Percentiles rank a stretch among this genome's conserved stretches.
Evolutionary conservation across 1,140 invertebrate species (phyloP).

Genomic region (Leptopilina clavipes): DNA sequence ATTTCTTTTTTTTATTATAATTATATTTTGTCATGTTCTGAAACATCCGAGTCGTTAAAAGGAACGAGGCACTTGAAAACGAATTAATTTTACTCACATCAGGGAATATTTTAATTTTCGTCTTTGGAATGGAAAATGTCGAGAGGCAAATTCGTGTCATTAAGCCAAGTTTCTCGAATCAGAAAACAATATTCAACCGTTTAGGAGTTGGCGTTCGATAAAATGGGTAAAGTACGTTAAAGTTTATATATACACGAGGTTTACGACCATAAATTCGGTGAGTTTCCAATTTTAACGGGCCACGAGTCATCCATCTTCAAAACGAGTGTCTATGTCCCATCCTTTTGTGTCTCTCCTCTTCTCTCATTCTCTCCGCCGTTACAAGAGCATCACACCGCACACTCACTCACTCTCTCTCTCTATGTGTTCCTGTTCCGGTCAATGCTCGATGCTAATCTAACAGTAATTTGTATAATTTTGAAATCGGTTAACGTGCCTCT

Average conservation of each 20-base stretch:
- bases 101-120: background rate
- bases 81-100: background rate
- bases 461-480: constrained; percentile 64
- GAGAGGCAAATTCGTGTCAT: background rate
- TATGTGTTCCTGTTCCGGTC: constrained; percentile 34
- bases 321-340: constrained; percentile 44
- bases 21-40: no score
- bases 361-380: constrained; percentile 37
- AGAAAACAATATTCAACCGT: constrained; percentile 23
- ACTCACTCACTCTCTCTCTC: constrained; percentile 17
- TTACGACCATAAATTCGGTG: constrained; percentile 58
- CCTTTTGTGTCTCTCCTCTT: constrained; percentile 23
- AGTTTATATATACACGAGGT: constrained; percentile 38
- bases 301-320: constrained; percentile 56
- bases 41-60: no score
- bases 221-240: background rate
- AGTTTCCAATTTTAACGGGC: constrained; percentile 62
- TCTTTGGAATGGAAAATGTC: background rate
- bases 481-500: constrained; percentile 54
- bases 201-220: background rate
- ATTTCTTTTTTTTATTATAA: no score
- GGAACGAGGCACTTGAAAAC: no score
- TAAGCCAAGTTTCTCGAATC: background rate
- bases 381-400: no score
- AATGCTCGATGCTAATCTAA: constrained; percentile 62